Evolutionary conservation across 2,113 vertebrate genomes (phyloP), one percentile per base, ranked within the genome.

Genomic region (Sinocyclocheilus rhinocerous): DNA sequence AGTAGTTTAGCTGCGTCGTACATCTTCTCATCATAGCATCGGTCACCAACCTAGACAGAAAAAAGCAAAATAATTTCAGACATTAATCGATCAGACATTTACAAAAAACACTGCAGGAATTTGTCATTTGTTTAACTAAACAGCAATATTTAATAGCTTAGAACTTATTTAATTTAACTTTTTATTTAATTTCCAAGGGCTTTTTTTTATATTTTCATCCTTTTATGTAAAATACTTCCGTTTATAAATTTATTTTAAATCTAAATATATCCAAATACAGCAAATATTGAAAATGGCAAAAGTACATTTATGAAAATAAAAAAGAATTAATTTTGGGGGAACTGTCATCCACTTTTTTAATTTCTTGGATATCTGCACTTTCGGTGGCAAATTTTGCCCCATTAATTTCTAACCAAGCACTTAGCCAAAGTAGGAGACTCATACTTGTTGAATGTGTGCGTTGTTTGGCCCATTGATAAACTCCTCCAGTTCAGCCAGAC

Each of bases 401-500:
- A n/a, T 72, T 22, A 2, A 70, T 48, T 45, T 77, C 18, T 61
- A 24, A 36, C 0, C 16, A 0, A 36, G 29, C 67, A 22, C 15
- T 9, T 18, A 72, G 20, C 22, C 4, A 36, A 61, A 73, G 29
- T 22, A 65, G 59, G 2, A 16, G 29, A 22, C 69, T 33, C n/a
- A 6, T 92, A 99, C 98, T 92, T 99, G 98, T 89, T 99, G 98
- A 89, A 99, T 99, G 80, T 99, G 98, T 90, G 98, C 98, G 9
- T 99, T 99, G 92, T 99, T 99, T 59, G 98, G 98, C 45, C 98
- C 98, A 26, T 99, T 99, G 92, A 99, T 98, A 85, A 99, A 99
- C 92, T 99, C 98, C 86, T 99, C 98, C 67, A 99, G 95, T 92
- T 99, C 98, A 36, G 98, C 97, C 86, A 99, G 93, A 72, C 98